Evolutionary conservation across 2,888 invertebrate species (phyloP).

Genomic region (Himalopsyche anomala): DNA sequence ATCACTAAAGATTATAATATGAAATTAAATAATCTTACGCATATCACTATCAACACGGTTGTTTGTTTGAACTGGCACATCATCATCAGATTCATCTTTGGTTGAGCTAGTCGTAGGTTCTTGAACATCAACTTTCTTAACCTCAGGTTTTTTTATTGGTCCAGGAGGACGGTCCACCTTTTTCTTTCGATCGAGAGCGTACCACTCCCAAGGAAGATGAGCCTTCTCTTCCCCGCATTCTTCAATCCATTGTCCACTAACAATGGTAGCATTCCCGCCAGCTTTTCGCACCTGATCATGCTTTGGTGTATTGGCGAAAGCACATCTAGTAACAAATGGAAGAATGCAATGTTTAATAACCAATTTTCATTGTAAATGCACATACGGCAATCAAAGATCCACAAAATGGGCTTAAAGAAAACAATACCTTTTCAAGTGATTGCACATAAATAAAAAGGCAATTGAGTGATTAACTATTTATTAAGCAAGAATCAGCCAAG

Average conservation of each 20-base stretch:
- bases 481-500: too few species aligned
- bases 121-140: conserved; percentile 18
- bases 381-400: background rate
- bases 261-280: conserved; percentile 78
- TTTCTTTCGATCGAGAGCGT: conserved; percentile 76
- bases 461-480: too few species aligned
- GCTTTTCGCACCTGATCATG: conserved; percentile 83
- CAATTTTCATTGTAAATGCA: background rate
- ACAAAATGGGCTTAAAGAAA: too few species aligned
- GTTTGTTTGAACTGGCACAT: background rate
- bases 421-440: too few species aligned
- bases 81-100: conserved; percentile 55
- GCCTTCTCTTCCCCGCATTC: conserved; percentile 79
- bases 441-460: too few species aligned
- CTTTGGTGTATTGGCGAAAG: conserved; percentile 93
- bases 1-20: background rate
- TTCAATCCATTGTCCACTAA: conserved; percentile 85
- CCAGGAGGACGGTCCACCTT: conserved; percentile 66
- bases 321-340: conserved; percentile 81
- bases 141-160: conserved; percentile 51
- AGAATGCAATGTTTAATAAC: background rate
- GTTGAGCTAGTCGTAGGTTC: conserved; percentile 41
- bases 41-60: background rate
- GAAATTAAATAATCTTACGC: background rate
- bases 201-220: conserved; percentile 81